phyloP scores from a whole-genome alignment of 2,888 invertebrate genomes.

The Nezara viridula region DNA sequence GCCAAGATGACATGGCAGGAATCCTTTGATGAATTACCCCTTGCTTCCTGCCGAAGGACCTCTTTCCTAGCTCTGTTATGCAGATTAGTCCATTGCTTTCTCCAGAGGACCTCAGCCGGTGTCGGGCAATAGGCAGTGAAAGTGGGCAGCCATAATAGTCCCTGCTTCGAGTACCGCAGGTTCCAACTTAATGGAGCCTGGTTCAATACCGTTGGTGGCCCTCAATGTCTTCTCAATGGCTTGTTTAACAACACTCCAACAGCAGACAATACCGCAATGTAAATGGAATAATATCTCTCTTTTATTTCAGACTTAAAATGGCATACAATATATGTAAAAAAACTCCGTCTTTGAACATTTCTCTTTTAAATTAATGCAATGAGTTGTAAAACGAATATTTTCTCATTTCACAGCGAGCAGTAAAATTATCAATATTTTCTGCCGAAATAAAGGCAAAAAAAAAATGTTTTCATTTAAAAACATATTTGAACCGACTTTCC shows the following conservation, averaged over 20 bases:
- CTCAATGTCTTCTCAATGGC: not conserved
- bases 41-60: not conserved
- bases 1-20: not conserved
- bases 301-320: not conserved
- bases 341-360: not conserved
- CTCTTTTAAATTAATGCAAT: not conserved
- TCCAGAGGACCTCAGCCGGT: not conserved
- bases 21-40: not conserved
- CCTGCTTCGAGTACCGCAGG: not conserved
- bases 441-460: no score
- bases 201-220: not conserved
- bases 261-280: not conserved
- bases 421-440: no score
- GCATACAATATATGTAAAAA: not conserved
- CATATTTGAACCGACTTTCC: no score
- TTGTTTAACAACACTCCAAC: not conserved
- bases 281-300: not conserved
- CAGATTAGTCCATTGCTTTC: slow-evolving; percentile 41
- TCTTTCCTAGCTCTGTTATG: slow-evolving; percentile 24
- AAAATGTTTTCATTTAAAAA: no score
- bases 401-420: not conserved
- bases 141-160: not conserved
- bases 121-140: not conserved
- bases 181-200: not conserved
- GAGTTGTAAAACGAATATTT: not conserved